These are phyloP conservation scores for Lutjanus campechanus DNA, from an alignment of 2,797 vertebrate species.

Conservation along the genomic window DNA sequence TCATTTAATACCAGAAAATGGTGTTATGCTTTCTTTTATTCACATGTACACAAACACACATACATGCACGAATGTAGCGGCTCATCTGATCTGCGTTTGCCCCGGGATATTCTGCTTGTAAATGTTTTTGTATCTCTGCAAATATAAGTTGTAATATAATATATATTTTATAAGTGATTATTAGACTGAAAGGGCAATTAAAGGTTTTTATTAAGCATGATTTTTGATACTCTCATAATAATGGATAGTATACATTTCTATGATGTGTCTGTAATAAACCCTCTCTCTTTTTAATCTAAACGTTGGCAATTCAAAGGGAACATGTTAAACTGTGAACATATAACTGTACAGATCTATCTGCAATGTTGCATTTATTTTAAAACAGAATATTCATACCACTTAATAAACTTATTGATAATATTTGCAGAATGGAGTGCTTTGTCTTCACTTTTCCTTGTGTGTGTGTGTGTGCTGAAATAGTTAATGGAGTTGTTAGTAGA, in stretches of 20 bases:
- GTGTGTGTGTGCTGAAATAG: not conserved
- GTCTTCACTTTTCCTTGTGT: slow-evolving; percentile 30
- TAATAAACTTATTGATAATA: slow-evolving; percentile 91
- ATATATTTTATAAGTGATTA: slow-evolving; percentile 84
- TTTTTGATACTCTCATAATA: slow-evolving; percentile 82
- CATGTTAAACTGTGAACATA: slow-evolving; percentile 96
- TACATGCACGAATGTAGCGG: slow-evolving; percentile 67
- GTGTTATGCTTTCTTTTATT: slow-evolving; percentile 20
- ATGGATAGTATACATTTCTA: slow-evolving; percentile 89
- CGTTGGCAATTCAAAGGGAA: slow-evolving; percentile 92
- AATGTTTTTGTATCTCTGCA: slow-evolving; percentile 88
- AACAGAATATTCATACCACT: slow-evolving; percentile 88
- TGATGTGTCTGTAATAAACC: slow-evolving; percentile 90
- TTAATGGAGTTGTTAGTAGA: not conserved
- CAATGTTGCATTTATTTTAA: slow-evolving; percentile 87
- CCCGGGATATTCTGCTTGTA: slow-evolving; percentile 66
- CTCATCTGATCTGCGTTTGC: slow-evolving; percentile 72
- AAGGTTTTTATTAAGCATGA: slow-evolving; percentile 90
- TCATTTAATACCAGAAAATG: slow-evolving; percentile 33
- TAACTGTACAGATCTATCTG: slow-evolving; percentile 90
- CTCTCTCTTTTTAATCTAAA: slow-evolving; percentile 86
- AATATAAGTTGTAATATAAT: slow-evolving; percentile 88
- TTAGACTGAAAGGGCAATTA: slow-evolving; percentile 91
- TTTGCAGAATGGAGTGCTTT: slow-evolving; percentile 57
- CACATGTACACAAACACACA: not conserved